Conservation (phyloP, 2,797 vertebrate species). For the Tragopan temminckii region DNA sequence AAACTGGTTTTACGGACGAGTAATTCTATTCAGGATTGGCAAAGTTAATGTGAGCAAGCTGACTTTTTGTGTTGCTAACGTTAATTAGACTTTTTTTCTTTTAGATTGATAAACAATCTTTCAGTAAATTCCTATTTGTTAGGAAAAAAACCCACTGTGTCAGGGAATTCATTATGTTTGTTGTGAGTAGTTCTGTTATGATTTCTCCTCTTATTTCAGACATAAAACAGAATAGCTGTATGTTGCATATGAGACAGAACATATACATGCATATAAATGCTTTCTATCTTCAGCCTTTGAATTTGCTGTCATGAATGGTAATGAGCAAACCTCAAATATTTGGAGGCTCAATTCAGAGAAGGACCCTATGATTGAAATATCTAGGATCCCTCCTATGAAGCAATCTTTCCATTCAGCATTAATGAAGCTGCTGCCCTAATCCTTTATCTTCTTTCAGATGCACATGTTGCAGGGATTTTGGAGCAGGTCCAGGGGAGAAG, state of each 20-base stretch:
- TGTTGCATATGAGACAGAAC: conserved; percentile 28
- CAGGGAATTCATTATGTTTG: conserved; percentile 47
- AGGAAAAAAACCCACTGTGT: conserved; percentile 6
- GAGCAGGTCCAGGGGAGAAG: neutral
- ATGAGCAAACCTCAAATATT: neutral
- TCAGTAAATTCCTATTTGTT: neutral
- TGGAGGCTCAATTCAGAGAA: neutral
- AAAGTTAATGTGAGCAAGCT: conserved; percentile 4
- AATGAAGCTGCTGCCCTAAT: neutral
- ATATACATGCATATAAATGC: conserved; percentile 43
- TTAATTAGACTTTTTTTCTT: conserved; percentile 36
- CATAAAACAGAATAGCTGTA: conserved; percentile 58
- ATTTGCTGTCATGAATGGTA: conserved; percentile 44
- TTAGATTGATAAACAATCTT: conserved; percentile 36
- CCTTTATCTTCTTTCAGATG: conserved; percentile 11
- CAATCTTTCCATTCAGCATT: neutral
- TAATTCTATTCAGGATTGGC: neutral
- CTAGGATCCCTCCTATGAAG: neutral
- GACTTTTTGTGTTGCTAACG: neutral
- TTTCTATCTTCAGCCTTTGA: conserved; percentile 40
- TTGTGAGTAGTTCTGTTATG: conserved; percentile 34
- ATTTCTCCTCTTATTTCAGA: conserved; percentile 53
- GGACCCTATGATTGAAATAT: neutral
- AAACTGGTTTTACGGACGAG: neutral
- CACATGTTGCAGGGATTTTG: neutral